Evolutionary conservation across 1,140 invertebrate species (phyloP), one percentile per base, ranked within the genome.

Genomic region (Trachymyrmex septentrionalis): DNA sequence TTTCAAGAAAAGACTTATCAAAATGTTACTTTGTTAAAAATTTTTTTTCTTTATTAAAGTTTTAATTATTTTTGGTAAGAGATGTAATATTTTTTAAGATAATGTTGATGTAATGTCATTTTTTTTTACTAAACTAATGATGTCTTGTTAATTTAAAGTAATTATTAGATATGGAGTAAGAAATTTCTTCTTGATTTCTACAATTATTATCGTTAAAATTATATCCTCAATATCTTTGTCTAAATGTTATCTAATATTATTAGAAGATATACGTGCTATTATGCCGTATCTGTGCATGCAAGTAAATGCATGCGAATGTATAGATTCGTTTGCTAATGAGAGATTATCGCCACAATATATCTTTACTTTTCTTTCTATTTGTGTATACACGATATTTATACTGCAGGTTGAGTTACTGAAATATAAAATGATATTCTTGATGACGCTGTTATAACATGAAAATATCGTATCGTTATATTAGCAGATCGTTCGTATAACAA

Each of bases 311-410:
- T 14, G n/a, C 2, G 44, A 34, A 14, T 50, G 14, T n/a, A 21
- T 75, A 57, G 50, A 34, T 59, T 38, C 50, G 7, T 75, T 34
- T 57, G 27, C 30, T 75, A 59, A 75, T 75, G 30, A 21, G 2
- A 72, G 24, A 27, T 38, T 21, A 12, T 1, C 7, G n/a, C n/a
- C 7, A 34, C 21, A 21, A 21, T 57, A 57, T 57, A 57, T 34
- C 7, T 66, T 59, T 5, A 75, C 1, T 59, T 75, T 59, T 55
- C 9, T 72, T 24, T 50, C 16, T n/a, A n/a, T 55, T 14, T n/a
- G n/a, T 34, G 3, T 21, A 19, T 34, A 1, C 19, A 1, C 14
- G 19, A 14, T 21, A 55, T 59, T 75, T 19, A n/a, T 21, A 24
- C 21, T 14, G 24, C 2, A 19, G 12, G 3, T 57, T 73, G 50